Evolutionary conservation across 2,888 invertebrate genomes (phyloP).

Genomic region (Harpagoxenus sublaevis): DNA sequence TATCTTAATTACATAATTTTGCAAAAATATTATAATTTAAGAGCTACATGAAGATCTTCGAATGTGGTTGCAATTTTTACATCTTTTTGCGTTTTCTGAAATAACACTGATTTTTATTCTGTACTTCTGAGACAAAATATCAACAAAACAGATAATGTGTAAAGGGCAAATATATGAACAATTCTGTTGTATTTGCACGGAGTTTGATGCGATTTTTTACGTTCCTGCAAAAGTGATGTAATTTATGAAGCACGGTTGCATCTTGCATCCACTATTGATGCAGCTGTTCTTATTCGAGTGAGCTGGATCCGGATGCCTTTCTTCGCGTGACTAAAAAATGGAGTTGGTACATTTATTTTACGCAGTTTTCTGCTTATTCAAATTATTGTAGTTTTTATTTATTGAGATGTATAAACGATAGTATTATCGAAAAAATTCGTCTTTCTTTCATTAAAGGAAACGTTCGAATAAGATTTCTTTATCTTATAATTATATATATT

Average conservation of each 20-base stretch:
- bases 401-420: not conserved
- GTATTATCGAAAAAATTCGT: not conserved
- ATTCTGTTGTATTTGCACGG: not conserved
- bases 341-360: not conserved
- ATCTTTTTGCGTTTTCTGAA: not conserved
- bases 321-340: not conserved
- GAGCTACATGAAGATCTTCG: not conserved
- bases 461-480: not conserved
- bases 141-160: not conserved
- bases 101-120: not conserved
- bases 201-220: not conserved
- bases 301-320: not conserved
- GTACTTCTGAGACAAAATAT: not conserved
- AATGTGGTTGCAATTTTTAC: not conserved
- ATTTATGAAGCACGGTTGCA: not conserved
- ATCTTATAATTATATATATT: not conserved
- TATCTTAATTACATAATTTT: not conserved
- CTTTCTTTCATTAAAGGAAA: not conserved
- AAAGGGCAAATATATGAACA: not conserved
- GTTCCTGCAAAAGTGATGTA: slow-evolving; percentile 8
- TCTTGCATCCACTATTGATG: not conserved
- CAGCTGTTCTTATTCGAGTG: not conserved
- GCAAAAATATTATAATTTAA: not conserved
- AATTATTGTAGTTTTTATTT: not conserved
- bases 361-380: not conserved